Conservation (phyloP, 2,113 vertebrate species). For the Hippocampus abdominalis region DNA sequence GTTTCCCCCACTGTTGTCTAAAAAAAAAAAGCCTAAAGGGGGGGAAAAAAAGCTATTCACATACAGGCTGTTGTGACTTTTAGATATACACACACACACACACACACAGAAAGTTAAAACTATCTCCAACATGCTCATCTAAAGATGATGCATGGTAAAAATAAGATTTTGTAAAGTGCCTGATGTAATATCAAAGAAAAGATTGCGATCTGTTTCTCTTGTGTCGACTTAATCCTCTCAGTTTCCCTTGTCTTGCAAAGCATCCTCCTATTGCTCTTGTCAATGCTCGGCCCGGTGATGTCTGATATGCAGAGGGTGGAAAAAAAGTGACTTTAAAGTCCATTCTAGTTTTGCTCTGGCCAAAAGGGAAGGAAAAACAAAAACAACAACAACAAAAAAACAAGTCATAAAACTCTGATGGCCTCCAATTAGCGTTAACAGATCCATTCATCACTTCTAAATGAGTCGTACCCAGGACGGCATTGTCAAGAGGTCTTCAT, state of each 20-base stretch:
- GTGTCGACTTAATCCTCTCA: conserved; percentile 36
- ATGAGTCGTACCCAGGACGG: background rate
- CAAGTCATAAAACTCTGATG: conserved; percentile 55
- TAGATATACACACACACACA: background rate
- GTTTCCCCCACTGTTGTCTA: conserved; percentile 41
- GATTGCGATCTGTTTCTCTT: conserved; percentile 49
- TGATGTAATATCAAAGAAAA: background rate
- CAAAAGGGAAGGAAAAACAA: conserved; percentile 16
- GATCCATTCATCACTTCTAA: background rate
- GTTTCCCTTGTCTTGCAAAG: conserved; percentile 58
- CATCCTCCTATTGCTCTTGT: conserved; percentile 57
- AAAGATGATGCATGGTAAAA: background rate
- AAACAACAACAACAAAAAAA: conserved; percentile 41
- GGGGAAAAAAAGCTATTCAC: conserved; percentile 19
- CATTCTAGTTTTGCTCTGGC: conserved; percentile 53
- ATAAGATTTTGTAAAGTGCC: background rate
- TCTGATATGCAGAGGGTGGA: conserved; percentile 52
- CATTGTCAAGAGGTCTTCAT: background rate
- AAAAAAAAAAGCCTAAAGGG: conserved; percentile 47
- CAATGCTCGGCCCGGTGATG: conserved; percentile 44
- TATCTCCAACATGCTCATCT: background rate
- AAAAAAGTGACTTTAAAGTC: conserved; percentile 49
- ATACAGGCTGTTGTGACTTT: background rate
- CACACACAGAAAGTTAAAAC: background rate
- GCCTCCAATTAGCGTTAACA: conserved; percentile 33